These are phyloP conservation scores for Synanthedon myopaeformis DNA, from an alignment of 2,888 invertebrate species.

Conservation along the genomic window DNA sequence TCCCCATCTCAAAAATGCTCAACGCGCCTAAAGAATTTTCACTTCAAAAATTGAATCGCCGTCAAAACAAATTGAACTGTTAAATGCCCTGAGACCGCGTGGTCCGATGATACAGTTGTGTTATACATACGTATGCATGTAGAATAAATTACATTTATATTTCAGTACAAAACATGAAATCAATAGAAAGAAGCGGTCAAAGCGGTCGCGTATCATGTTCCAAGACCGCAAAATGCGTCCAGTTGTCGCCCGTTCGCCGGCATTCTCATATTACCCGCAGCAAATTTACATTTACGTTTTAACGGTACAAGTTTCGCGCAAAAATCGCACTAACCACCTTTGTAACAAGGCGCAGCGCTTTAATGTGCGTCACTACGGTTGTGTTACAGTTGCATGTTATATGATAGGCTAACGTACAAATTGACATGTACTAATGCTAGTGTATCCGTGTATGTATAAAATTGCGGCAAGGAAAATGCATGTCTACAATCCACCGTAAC, in stretches of 20 bases:
- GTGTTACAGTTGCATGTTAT: conserved; percentile 26
- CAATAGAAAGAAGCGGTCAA: conserved; percentile 23
- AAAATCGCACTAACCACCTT: conserved; percentile 20
- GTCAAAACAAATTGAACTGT: too few species aligned
- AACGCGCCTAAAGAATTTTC: too few species aligned
- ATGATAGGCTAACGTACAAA: conserved; percentile 18
- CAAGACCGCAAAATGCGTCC: conserved; percentile 31
- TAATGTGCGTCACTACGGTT: conserved; percentile 11
- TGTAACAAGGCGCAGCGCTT: conserved; percentile 11
- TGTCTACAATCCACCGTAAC: background rate
- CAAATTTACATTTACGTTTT: conserved; percentile 19
- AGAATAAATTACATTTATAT: too few species aligned
- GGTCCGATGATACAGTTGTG: too few species aligned
- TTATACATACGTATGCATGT: too few species aligned
- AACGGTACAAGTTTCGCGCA: conserved; percentile 15
- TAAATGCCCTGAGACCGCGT: too few species aligned
- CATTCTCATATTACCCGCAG: conserved; percentile 38
- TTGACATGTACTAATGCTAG: conserved; percentile 14
- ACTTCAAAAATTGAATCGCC: too few species aligned
- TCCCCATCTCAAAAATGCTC: too few species aligned
- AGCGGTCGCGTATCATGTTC: conserved; percentile 26
- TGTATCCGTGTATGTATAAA: conserved; percentile 11
- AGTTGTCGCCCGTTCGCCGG: conserved; percentile 29
- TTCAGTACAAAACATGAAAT: conserved; percentile 12
- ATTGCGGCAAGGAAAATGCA: conserved; percentile 1